Base-by-base conservation (phyloP, 30 jellyfish, hydroid and myxozoan genomes). In the Aurelia coerulea region DNA sequence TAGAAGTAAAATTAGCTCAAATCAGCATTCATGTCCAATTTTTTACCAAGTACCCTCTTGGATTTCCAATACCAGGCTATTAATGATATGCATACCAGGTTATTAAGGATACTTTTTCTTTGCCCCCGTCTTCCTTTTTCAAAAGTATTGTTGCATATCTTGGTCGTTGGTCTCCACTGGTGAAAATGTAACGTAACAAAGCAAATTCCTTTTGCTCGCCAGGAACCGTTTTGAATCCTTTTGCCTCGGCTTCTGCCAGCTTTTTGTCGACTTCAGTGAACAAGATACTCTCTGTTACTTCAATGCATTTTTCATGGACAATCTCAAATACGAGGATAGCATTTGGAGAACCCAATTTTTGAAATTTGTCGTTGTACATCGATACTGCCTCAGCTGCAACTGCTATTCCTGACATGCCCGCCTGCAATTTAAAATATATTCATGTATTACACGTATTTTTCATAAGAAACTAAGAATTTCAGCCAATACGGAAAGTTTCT, bases 101-200 rank as follows among this genome's bases (percentile, higher is more conserved):
- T 60, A 60, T 17, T 60, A 60, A 60, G 35, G 35, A 3, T 17
- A 60, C 35, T 60, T 60, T 60, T 46, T 46, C 56, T 12, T n/a
- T 60, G 31, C 12, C 10, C 35, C 35, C 35, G 9, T 59, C 68
- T 14, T 16, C 31, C 4, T 23, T n/a, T 4, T 11, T 60, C 31
- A 60, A n/a, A 60, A 13, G 13, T n/a, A 60, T 60, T 17, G 70
- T 60, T 60, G 70, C 70, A 60, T 60, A 60, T 60, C 70, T n/a
- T 60, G 70, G 70, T 60, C 35, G 70, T 60, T 60, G 70, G 4
- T 60, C 70, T 60, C 70, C 70, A 2, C 35, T 60, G 35, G 70
- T 60, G 5, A 60, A 11, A 5, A 60, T 60, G 13, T 60, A 11
- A 17, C 70, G 31, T 23, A 60, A 4, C 70, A 60, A 60, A 60